Conservation (phyloP, 2,113 vertebrate genomes). For the Garra rufa region DNA sequence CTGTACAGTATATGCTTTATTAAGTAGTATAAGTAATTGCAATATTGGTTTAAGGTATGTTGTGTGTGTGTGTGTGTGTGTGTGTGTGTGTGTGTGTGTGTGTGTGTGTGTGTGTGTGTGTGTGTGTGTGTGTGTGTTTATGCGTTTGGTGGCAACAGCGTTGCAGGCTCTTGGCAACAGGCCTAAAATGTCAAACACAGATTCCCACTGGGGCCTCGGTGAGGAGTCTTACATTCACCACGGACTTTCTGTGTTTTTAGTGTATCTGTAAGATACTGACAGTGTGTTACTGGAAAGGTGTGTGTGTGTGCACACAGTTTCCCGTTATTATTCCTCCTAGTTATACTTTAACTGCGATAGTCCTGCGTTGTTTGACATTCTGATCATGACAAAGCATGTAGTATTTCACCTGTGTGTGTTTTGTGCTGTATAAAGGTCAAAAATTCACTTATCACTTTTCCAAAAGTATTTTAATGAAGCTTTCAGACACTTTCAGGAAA, state of each 20-base stretch:
- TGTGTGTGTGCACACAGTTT: neutral
- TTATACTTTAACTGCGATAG: constrained; percentile 19
- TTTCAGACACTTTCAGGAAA: neutral
- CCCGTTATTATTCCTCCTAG: constrained; percentile 9
- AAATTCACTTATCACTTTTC: neutral
- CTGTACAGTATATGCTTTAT: too few relatives aligned
- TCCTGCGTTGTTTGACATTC: constrained; percentile 2
- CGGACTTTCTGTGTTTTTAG: neutral
- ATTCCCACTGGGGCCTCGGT: constrained; percentile 21
- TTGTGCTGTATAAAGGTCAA: neutral
- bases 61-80: neutral
- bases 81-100: neutral
- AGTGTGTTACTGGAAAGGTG: neutral
- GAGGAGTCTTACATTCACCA: neutral
- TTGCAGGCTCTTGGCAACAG: constrained; percentile 12
- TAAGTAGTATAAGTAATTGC: too few relatives aligned
- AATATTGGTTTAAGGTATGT: too few relatives aligned
- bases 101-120: neutral
- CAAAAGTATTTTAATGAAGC: neutral
- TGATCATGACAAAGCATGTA: neutral
- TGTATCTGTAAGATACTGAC: neutral
- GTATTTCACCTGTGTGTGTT: neutral
- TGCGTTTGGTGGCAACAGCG: neutral
- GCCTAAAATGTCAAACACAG: constrained; percentile 32
- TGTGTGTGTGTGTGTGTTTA: neutral